Evolutionary conservation across 2,797 vertebrate genomes (phyloP), one percentile per base, ranked within the genome.

Genomic region (Falco biarmicus): DNA sequence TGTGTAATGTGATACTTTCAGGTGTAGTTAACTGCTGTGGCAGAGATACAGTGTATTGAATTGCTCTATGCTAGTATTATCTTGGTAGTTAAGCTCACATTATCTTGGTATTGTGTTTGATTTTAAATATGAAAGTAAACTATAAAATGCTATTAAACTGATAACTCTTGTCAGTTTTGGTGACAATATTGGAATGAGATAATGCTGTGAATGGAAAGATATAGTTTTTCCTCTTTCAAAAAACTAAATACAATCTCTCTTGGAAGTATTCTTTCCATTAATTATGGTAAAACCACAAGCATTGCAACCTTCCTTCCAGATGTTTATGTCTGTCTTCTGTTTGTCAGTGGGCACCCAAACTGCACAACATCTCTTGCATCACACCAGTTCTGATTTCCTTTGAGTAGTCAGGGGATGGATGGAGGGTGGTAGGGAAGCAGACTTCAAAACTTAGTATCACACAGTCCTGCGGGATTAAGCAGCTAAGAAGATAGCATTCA

Each of bases 11-110:
- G 48, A 68, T 85, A 76, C 24, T 18, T 9, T 25, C 60, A 93
- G 94, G 61, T 85, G 54, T 64, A 69, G 60, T 81, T 89, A 86
- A 57, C 68, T 77, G 64, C 87, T 57, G 51, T 78, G 76, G 53
- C 45, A 84, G 64, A 77, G 76, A 63, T 84, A 79, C 18, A 48
- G 70, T 51, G 24, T 83, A 43, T 92, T 87, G 29, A 82, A 83
- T 96, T 92, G 61, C 75, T 87, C 84, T 94, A 69, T 86, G 90
- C 47, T 93, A 59, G 48, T 90, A 82, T 81, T 94, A 69, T 92
- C 89, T 91, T 11, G 6, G 71, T 92, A 51, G 51, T 90, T 90
- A 93, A 68, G 39, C 69, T 79, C 21, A 8, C 75, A 45, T 96
- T 96, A 92, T 90, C 93, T 87, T 81, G 54, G 34, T 82, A 56